Percentiles rank a stretch among this genome's conserved stretches.
These are phyloP conservation scores for Steinernema feltiae DNA, from an alignment of 1,140 invertebrate genomes.

Conservation along the genomic window DNA sequence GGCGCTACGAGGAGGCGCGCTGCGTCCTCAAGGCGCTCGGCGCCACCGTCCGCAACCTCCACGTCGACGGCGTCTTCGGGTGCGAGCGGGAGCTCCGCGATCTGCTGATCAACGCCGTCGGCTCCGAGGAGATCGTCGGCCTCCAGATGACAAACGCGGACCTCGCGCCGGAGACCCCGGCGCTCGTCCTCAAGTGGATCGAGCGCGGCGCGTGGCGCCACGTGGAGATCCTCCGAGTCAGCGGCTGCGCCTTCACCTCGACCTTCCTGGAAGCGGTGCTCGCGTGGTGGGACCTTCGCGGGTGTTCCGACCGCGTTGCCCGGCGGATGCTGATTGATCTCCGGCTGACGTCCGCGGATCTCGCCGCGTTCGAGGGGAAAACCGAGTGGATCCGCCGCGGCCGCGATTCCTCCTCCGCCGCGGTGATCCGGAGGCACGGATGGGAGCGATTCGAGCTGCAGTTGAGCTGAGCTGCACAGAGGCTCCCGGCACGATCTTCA, in stretches of 20 bases:
- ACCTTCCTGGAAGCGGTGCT: not conserved
- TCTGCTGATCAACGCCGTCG: not conserved
- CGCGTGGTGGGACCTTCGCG: not conserved
- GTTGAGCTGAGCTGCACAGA: not conserved
- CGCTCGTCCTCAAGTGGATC: not conserved
- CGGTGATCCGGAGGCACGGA: not conserved
- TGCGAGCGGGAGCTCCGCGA: not conserved
- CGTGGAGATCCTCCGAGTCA: not conserved
- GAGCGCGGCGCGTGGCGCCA: not conserved
- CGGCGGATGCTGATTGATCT: not conserved
- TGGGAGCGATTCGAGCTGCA: not conserved
- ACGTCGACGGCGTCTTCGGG: not conserved
- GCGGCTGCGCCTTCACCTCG: not conserved
- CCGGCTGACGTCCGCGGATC: not conserved
- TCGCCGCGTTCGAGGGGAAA: not conserved
- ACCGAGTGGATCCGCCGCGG: not conserved
- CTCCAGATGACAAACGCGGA: not conserved
- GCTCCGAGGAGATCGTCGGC: not conserved
- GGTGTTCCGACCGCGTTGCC: not conserved
- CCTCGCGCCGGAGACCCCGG: not conserved
- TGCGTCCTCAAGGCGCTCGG: not conserved
- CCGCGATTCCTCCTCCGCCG: not conserved
- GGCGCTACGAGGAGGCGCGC: not conserved
- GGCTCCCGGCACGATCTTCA: not conserved
- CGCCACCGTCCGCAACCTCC: not conserved